Evolutionary conservation across 2,797 vertebrate species (phyloP).

Genomic region (Phataginus tetradactyla): DNA sequence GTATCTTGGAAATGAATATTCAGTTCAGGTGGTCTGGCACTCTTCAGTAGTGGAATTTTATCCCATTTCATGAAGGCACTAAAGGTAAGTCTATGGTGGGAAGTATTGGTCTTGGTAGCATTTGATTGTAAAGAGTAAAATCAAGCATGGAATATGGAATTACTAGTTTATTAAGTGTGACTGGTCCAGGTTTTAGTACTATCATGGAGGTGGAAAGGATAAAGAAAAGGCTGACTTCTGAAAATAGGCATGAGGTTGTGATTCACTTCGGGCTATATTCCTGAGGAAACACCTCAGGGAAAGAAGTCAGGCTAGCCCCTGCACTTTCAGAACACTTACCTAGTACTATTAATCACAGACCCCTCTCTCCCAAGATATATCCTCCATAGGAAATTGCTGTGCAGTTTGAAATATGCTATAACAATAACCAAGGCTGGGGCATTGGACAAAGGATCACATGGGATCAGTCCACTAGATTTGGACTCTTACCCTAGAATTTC

Average conservation of each 20-base stretch:
- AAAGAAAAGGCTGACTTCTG: conserved; percentile 50
- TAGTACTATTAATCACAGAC: not conserved
- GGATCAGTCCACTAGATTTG: not conserved
- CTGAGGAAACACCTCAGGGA: conserved; percentile 10
- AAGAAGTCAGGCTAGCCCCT: not conserved
- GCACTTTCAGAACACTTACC: not conserved
- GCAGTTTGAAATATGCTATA: not conserved
- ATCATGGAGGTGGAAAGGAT: not conserved
- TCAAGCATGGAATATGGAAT: not conserved
- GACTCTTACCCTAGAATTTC: not conserved
- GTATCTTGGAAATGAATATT: conserved; percentile 36
- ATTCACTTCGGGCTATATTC: not conserved
- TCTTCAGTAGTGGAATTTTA: not conserved
- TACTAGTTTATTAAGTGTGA: conserved; percentile 5
- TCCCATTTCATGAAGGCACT: not conserved
- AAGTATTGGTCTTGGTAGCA: conserved; percentile 11
- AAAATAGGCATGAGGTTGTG: conserved; percentile 34
- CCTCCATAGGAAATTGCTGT: not conserved
- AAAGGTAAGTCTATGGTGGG: conserved; percentile 21
- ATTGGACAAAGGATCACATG: not conserved
- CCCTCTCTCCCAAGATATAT: not conserved
- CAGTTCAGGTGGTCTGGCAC: not conserved
- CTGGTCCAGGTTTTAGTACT: not conserved
- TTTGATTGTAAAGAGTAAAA: conserved; percentile 34
- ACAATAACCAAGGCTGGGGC: not conserved